phyloP scores from a whole-genome alignment of 2,113 vertebrate species.

The Pomatostomus ruficeps region DNA sequence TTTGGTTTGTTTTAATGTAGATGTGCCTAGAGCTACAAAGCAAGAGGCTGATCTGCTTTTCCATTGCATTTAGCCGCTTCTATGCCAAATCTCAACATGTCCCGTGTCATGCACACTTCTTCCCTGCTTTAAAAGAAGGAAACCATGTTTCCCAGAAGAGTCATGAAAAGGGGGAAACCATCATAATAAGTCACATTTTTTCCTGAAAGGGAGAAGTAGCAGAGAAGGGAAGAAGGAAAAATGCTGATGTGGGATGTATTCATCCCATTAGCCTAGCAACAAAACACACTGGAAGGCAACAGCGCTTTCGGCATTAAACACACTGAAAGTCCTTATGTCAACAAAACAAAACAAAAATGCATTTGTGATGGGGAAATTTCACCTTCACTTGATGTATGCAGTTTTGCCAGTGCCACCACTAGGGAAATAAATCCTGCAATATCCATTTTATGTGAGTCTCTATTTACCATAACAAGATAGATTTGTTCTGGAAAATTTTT shows the following conservation, averaged over 20 bases:
- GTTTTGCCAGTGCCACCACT: not conserved
- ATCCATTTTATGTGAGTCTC: conserved; percentile 8
- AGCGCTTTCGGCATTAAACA: not conserved
- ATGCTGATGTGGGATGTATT: not conserved
- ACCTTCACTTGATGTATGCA: not conserved
- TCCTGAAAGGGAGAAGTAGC: not conserved
- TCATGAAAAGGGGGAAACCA: not conserved
- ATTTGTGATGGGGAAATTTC: not conserved
- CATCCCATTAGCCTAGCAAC: conserved; percentile 51
- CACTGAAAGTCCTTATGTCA: not conserved
- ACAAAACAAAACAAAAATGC: not conserved
- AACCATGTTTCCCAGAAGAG: not conserved
- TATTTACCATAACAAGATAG: conserved; percentile 53
- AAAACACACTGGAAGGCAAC: not conserved
- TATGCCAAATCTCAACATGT: not conserved
- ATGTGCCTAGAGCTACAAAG: not conserved
- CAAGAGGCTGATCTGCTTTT: not conserved
- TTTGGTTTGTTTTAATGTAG: not conserved
- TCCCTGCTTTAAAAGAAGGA: not conserved
- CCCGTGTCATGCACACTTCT: not conserved
- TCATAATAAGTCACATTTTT: not conserved
- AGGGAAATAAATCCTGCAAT: conserved; percentile 40
- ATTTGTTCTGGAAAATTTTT: conserved; percentile 40
- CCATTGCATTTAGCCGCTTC: not conserved
- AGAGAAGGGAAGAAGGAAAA: not conserved